Evolutionary conservation across 2,113 vertebrate species (phyloP), one percentile per base, ranked within the genome.

Genomic region (Mobula hypostoma): DNA sequence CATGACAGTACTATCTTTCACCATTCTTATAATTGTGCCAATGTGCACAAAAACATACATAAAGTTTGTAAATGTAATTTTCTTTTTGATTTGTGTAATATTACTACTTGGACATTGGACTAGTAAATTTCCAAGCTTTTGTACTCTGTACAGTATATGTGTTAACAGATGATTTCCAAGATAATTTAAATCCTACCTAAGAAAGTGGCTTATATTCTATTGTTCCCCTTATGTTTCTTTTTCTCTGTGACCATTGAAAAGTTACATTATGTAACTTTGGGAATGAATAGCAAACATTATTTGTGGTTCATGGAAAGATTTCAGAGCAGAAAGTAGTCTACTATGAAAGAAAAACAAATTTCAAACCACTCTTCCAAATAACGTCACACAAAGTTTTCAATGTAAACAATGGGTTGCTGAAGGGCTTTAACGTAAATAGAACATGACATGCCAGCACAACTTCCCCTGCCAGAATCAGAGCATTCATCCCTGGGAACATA

Each of bases 381-480:
- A 70, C 91, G 29, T 36, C 9, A 21, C n/a, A 74, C 24, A 29
- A 74, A 21, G 21, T 74, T 93, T 21, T 56, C 70, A 76, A 29
- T 74, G 91, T 74, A 48, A 93, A 93, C 36, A 93, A 40, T 72
- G 90, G 32, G 24, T 40, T 40, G 90, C 90, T 92, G 90, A 92
- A 40, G 36, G 32, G 90, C 36, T 92, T 70, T 72, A 72, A 92
- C 24, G 68, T 72, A 92, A 92, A 72, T 92, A 48, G 66, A 70
- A 92, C 36, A 14, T 91, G 87, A 32, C 87, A 92, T 48, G 68
- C 36, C 32, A 92, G n/a, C 32, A 72, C 68, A 72, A 36, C 90
- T 91, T 12, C 61, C 87, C 14, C 63, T 21, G 63, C 87, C 6
- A 21, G 19, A 92, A 32, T 21, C 90, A 92, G n/a, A 70, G 32